Base-by-base conservation (phyloP, 1,140 invertebrate genomes). In the Drosophila rufa region DNA sequence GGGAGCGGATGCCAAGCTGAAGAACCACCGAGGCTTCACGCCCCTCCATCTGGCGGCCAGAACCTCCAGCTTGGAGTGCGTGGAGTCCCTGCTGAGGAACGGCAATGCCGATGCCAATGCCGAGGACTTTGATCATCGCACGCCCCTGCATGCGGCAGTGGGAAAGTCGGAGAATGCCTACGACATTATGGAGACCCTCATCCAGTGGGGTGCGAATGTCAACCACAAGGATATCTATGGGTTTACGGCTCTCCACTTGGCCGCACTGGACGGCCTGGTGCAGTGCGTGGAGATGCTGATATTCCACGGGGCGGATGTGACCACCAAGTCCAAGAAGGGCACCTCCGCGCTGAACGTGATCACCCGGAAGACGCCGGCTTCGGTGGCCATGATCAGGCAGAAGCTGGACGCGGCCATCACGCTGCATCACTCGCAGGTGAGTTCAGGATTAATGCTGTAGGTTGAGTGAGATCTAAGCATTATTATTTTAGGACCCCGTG, bases 151-250 rank as follows among this genome's bases (percentile, higher is more conserved):
- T 82, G 95, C 96, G 0, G 96, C 96, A 1, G 95, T 97, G 2
- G 96, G 96, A 3, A 96, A 96, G 91, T 95, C 96, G 0, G 94
- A 96, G 46, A 93, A 95, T 42, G 96, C 96, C 15, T 96, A 96
- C 75, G 96, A 96, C 74, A 96, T 96, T 9, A 95, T 96, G 38
- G 96, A 97, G 83, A 94, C 95, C 0, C 92, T 97, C 4, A 95
- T 97, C 19, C 95, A 94, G 71, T 96, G 96, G 94, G 96, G 96
- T 8, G 96, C 97, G 4, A 95, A 97, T 80, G 96, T 98, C 0
- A 98, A 98, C 90, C 95, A 95, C 46, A 96, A 96, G 79, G 97
- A 98, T 82, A 96, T 96, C 69, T 98, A 97, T 81, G 97, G 97
- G 0, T 98, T 98, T 91, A 97, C 97, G 0, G 96, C 97, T 1